Percentiles rank a stretch among this genome's conserved stretches.
Conservation (phyloP, 2,888 invertebrate species). For the Vandiemenella viatica region DNA sequence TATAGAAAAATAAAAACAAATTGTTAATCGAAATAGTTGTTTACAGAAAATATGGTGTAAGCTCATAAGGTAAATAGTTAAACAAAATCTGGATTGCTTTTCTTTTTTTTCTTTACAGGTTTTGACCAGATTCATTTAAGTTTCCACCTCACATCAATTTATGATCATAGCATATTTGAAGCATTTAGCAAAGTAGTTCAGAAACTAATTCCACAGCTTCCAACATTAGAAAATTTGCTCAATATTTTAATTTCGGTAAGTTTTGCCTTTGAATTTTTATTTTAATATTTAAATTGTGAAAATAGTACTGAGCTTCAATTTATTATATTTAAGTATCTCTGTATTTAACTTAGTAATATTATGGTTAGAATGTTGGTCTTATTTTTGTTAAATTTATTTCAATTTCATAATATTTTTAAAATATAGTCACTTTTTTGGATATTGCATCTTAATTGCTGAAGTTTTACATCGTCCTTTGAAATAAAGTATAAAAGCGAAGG, state of each 20-base stretch:
- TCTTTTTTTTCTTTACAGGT: no score
- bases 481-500: no score
- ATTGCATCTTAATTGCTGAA: no score
- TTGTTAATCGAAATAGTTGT: no score
- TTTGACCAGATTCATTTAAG: constrained; percentile 77
- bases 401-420: no score
- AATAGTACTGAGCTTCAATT: background rate
- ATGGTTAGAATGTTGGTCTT: background rate
- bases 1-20: no score
- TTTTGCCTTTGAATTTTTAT: constrained; percentile 17
- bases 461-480: no score
- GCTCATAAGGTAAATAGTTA: no score
- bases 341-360: background rate
- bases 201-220: constrained; percentile 92
- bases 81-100: background rate
- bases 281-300: background rate
- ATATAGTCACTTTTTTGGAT: no score
- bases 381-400: no score
- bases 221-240: constrained; percentile 89
- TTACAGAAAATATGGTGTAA: no score
- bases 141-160: constrained; percentile 96
- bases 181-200: constrained; percentile 99
- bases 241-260: constrained; percentile 94
- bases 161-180: constrained; percentile 99
- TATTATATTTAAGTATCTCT: background rate